phyloP scores from a whole-genome alignment of 2,113 vertebrate genomes.

The Empidonax alnorum region DNA sequence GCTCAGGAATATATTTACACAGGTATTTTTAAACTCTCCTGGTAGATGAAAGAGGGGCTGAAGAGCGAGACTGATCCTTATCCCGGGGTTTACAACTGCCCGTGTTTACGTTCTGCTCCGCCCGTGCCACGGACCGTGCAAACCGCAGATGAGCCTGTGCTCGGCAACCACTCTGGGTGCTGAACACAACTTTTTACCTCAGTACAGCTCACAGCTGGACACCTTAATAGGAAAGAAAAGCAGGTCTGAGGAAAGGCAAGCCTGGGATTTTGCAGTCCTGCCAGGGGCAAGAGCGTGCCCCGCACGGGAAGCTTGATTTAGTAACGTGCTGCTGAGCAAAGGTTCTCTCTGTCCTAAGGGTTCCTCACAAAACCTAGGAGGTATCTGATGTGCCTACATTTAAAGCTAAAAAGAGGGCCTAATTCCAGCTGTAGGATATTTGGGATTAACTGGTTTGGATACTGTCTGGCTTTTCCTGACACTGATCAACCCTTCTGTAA shows the following conservation, averaged over 20 bases:
- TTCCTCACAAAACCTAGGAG: neutral
- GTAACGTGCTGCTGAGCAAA: neutral
- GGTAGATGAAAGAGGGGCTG: neutral
- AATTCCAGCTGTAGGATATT: neutral
- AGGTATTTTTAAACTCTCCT: neutral
- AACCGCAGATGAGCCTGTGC: rapidly evolving
- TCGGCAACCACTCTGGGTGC: neutral
- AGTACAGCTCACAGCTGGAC: neutral
- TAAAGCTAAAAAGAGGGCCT: neutral
- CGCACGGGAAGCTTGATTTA: neutral
- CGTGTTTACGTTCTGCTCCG: neutral
- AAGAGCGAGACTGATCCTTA: neutral
- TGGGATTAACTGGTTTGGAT: neutral
- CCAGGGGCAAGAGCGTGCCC: rapidly evolving
- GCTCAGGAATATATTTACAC: neutral
- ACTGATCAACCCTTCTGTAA: neutral
- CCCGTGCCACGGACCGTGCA: rapidly evolving
- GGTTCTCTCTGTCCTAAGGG: neutral
- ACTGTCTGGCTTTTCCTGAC: neutral
- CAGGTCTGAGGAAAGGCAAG: neutral
- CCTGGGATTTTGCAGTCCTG: neutral
- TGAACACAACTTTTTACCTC: neutral
- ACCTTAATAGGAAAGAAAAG: neutral
- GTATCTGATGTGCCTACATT: neutral
- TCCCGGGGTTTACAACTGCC: neutral